phyloP scores from a whole-genome alignment of 1,140 invertebrate genomes.

The Calliphora vicina region DNA sequence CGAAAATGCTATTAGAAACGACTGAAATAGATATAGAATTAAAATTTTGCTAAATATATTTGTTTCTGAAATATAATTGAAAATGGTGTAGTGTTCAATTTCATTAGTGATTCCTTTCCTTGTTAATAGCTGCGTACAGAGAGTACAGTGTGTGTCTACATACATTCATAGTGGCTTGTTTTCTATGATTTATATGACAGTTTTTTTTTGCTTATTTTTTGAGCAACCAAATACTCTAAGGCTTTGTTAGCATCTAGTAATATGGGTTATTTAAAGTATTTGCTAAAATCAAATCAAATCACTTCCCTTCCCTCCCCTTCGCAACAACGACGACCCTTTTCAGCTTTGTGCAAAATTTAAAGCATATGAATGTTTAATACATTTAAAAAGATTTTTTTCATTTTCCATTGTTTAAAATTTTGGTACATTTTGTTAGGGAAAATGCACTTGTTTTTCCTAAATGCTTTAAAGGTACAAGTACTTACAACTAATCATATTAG shows the following conservation, averaged over 20 bases:
- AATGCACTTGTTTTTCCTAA: constrained; percentile 24
- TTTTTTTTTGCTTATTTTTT: background rate
- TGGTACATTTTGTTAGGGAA: background rate
- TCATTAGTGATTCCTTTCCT: no score
- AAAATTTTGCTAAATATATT: no score
- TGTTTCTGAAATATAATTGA: no score
- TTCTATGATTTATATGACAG: constrained; percentile 7
- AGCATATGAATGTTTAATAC: constrained; percentile 11
- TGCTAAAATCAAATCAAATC: background rate
- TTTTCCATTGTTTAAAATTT: constrained; percentile 15
- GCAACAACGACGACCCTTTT: background rate
- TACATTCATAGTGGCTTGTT: background rate
- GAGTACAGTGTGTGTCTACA: no score
- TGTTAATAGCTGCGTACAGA: no score
- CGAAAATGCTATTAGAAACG: no score
- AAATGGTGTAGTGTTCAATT: no score
- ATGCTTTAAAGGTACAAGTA: background rate
- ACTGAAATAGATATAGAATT: no score
- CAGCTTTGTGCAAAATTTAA: constrained; percentile 13
- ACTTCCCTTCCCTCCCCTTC: background rate
- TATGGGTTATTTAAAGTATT: constrained; percentile 30
- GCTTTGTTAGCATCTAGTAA: background rate
- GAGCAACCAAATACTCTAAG: background rate
- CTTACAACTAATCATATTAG: background rate
- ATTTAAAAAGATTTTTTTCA: constrained; percentile 17